These are phyloP conservation scores for Clarias gariepinus DNA, from an alignment of 2,113 vertebrate genomes.

Conservation along the genomic window DNA sequence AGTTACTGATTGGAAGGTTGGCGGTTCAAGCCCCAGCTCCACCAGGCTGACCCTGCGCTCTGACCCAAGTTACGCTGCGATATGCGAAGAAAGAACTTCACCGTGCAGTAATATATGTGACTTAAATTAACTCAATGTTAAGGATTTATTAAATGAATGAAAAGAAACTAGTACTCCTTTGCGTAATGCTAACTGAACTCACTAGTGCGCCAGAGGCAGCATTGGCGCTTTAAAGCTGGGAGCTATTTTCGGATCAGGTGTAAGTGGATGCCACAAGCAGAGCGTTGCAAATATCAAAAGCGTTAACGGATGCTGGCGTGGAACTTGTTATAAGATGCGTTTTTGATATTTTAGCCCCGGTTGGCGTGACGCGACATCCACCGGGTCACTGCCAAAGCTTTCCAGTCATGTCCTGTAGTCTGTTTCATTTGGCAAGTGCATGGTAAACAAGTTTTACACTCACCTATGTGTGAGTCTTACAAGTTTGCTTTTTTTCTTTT, in stretches of 20 bases:
- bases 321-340: neutral
- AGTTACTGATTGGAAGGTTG: too few species aligned
- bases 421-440: neutral
- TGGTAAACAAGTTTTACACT: neutral
- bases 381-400: neutral
- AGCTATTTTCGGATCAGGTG: conserved; percentile 20
- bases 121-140: too few species aligned
- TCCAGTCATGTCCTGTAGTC: neutral
- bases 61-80: too few species aligned
- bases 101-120: too few species aligned
- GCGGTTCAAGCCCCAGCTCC: too few species aligned
- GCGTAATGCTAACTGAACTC: neutral
- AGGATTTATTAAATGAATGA: neutral
- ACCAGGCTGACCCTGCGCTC: too few species aligned
- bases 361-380: neutral
- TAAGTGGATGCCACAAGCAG: conserved; percentile 4
- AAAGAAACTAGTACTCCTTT: neutral
- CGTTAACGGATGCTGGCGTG: neutral
- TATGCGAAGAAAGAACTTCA: too few species aligned
- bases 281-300: conserved; percentile 15
- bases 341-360: conserved; percentile 13
- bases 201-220: neutral
- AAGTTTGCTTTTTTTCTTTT: neutral
- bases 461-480: neutral
- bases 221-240: neutral